A percentile compares a stretch with the other conserved stretches of the same genome.
Conservation (phyloP, 1,140 invertebrate species). For the Drosophila obscura region DNA sequence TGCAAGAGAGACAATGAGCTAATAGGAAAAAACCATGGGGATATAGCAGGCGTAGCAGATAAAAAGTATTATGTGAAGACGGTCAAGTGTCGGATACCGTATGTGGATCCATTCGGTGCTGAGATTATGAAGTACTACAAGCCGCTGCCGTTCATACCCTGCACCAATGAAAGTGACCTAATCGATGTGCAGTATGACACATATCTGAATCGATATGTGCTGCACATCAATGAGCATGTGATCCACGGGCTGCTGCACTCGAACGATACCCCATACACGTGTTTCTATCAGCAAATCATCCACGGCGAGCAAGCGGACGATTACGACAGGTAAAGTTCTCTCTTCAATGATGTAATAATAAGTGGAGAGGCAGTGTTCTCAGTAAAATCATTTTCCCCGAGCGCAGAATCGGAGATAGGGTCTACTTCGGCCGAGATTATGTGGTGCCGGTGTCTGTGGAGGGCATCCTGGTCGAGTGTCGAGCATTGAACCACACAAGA, state of each 20-base stretch:
- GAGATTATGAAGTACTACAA: slow-evolving; percentile 39
- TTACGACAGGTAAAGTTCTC: slow-evolving; percentile 37
- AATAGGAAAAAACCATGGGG: too few species aligned
- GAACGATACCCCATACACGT: slow-evolving; percentile 13
- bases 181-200: slow-evolving; percentile 31
- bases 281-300: slow-evolving; percentile 48
- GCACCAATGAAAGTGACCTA: slow-evolving; percentile 53
- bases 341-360: too few species aligned
- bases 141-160: slow-evolving; percentile 40
- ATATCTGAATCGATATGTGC: slow-evolving; percentile 31
- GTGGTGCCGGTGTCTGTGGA: slow-evolving; percentile 49
- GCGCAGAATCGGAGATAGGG: slow-evolving; percentile 9
- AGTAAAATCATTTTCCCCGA: neutral
- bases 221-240: slow-evolving; percentile 38
- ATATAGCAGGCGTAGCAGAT: neutral
- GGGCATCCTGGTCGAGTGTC: slow-evolving; percentile 47
- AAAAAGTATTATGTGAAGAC: slow-evolving; percentile 38
- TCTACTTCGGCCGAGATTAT: slow-evolving; percentile 37
- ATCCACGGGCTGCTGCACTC: slow-evolving; percentile 18
- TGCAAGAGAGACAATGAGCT: neutral
- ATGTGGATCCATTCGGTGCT: slow-evolving; percentile 42
- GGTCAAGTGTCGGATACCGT: slow-evolving; percentile 43
- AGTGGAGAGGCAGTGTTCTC: neutral
- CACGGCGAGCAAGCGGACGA: slow-evolving; percentile 25
- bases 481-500: neutral